These are phyloP conservation scores for Caenorhabditis briggsae DNA, from an alignment of 1,140 invertebrate species.

Conservation along the genomic window DNA sequence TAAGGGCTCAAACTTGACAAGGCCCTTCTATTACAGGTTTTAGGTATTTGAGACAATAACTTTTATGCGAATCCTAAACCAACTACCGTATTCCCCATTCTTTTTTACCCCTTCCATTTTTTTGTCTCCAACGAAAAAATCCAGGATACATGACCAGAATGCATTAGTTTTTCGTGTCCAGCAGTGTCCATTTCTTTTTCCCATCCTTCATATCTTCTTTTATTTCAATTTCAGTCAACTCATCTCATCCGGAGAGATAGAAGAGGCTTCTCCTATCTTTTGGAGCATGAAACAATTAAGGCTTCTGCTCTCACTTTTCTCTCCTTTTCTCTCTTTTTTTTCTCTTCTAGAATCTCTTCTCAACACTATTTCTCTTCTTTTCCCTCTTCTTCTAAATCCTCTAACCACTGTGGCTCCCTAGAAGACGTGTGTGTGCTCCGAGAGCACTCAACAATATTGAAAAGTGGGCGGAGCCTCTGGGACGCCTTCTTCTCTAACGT, in stretches of 20 bases:
- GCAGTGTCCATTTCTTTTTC: constrained; percentile 8
- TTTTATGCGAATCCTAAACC: too few species aligned
- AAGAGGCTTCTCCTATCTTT: not conserved
- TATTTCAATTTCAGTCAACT: constrained; percentile 52
- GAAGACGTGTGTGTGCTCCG: constrained; percentile 5
- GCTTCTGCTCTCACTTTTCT: constrained; percentile 18
- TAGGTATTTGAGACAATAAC: too few species aligned
- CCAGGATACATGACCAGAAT: not conserved
- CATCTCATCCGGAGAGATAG: constrained; percentile 27
- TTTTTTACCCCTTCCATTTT: not conserved
- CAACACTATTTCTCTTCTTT: not conserved
- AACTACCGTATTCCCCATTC: too few species aligned
- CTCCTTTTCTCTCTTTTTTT: constrained; percentile 2
- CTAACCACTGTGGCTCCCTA: constrained; percentile 10
- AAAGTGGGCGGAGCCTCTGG: constrained; percentile 11
- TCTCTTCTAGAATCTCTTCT: not conserved
- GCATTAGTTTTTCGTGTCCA: not conserved
- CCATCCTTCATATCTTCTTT: constrained; percentile 6
- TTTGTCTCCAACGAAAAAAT: not conserved
- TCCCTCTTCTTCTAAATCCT: constrained; percentile 34
- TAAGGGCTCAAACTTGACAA: too few species aligned
- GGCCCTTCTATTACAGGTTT: too few species aligned
- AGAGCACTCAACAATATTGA: constrained; percentile 50
- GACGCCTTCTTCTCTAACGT: not conserved
- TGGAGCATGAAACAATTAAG: constrained; percentile 56